Conservation (phyloP, 1,140 invertebrate species). For the Camponotus pennsylvanicus region DNA sequence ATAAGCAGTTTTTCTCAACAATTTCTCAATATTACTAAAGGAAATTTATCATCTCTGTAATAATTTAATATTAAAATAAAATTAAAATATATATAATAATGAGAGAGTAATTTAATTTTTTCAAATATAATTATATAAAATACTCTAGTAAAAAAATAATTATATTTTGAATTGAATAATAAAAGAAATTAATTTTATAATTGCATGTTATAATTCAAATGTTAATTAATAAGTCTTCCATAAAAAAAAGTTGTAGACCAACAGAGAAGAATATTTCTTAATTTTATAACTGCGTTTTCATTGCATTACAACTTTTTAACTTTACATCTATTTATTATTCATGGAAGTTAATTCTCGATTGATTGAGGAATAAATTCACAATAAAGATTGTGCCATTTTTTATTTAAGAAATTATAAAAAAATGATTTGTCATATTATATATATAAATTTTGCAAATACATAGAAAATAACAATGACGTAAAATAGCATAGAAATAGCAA, state of each 20-base stretch:
- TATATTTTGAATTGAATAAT: background rate
- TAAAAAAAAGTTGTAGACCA: background rate
- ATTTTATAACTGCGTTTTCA: background rate
- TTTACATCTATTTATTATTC: background rate
- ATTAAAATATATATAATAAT: no score
- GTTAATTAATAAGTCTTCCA: background rate
- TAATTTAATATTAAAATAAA: slow-evolving; percentile 2
- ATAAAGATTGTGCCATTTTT: background rate
- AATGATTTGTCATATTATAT: background rate
- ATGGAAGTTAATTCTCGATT: background rate
- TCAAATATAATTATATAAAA: no score
- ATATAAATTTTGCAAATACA: background rate
- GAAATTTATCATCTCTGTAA: background rate
- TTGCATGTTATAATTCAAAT: background rate
- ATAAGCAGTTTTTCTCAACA: background rate
- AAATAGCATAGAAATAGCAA: slow-evolving; percentile 5
- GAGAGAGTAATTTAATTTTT: no score
- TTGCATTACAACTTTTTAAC: background rate
- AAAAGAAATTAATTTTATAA: background rate
- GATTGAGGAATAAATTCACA: background rate
- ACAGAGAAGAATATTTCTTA: background rate
- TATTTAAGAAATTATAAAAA: background rate
- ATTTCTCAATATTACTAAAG: background rate
- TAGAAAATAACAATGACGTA: background rate
- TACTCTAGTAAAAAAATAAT: no score